These are phyloP conservation scores for Peromyscus maniculatus DNA, from an alignment of 2,113 vertebrate genomes.

Conservation along the genomic window DNA sequence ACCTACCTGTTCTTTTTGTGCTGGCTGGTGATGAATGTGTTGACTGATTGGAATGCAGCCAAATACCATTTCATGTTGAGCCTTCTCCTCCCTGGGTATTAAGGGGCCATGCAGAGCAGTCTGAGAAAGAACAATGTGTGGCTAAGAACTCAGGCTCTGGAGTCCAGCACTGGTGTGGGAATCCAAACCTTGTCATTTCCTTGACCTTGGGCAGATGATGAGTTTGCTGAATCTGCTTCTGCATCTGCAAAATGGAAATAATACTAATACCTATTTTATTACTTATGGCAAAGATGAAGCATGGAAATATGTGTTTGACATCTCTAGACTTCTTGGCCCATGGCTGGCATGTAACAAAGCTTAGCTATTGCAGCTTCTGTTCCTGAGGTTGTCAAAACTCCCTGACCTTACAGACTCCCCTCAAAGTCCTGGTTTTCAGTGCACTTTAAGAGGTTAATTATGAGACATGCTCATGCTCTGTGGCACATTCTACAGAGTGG, in stretches of 20 bases:
- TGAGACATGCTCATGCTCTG: not conserved
- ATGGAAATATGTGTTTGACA: conserved; percentile 25
- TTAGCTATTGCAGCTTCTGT: conserved; percentile 35
- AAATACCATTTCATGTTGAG: conserved; percentile 71
- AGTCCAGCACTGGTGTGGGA: conserved; percentile 33
- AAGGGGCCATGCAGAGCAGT: conserved; percentile 57
- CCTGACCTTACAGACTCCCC: not conserved
- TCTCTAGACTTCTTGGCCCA: not conserved
- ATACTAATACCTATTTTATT: conserved; percentile 41
- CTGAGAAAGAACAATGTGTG: conserved; percentile 70
- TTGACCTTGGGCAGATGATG: conserved; percentile 73
- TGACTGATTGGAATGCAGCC: conserved; percentile 80
- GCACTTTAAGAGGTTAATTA: not conserved
- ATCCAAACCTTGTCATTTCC: conserved; percentile 44
- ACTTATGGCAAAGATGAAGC: conserved; percentile 48
- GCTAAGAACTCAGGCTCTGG: conserved; percentile 62
- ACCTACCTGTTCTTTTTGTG: conserved; percentile 81
- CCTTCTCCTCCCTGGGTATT: conserved; percentile 71
- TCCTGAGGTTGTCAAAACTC: not conserved
- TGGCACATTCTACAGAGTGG: not conserved
- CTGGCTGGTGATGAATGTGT: conserved; percentile 66
- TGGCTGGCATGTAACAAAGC: not conserved
- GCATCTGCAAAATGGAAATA: conserved; percentile 78
- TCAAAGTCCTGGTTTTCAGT: not conserved
- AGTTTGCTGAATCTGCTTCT: conserved; percentile 62